These are phyloP conservation scores for Pycnomerus fuliginosus DNA, from an alignment of 2,888 invertebrate genomes.

Conservation along the genomic window DNA sequence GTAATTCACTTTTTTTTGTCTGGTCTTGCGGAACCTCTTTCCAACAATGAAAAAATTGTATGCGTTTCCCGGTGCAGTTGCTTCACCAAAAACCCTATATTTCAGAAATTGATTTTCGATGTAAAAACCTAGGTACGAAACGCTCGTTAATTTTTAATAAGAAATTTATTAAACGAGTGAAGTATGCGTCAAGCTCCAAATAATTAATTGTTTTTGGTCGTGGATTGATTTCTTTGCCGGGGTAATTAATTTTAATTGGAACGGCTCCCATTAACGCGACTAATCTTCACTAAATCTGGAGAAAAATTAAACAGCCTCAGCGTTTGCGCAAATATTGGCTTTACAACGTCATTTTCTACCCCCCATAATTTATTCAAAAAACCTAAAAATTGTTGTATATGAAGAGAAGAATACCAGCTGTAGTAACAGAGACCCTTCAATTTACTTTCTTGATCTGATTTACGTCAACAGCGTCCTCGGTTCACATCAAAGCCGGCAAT, in stretches of 20 bases:
- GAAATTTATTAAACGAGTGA: conserved; percentile 16
- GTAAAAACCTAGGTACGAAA: conserved; percentile 4
- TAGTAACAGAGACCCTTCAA: conserved; percentile 27
- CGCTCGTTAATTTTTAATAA: conserved; percentile 21
- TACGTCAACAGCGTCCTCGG: conserved; percentile 35
- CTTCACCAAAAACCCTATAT: neutral
- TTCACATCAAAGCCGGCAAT: conserved; percentile 43
- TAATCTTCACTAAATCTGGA: neutral
- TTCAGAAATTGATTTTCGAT: conserved; percentile 3
- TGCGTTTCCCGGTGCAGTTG: neutral
- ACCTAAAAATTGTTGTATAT: conserved; percentile 3
- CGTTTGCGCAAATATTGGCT: no score
- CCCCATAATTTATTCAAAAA: conserved; percentile 8
- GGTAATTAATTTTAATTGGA: conserved; percentile 26
- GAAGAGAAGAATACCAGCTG: conserved; percentile 1
- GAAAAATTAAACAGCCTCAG: conserved; percentile 1
- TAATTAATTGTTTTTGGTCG: conserved; percentile 22
- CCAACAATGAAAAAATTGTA: conserved; percentile 2
- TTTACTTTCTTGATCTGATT: conserved; percentile 44
- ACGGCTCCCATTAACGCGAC: conserved; percentile 5
- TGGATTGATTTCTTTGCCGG: conserved; percentile 20
- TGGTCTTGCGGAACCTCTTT: no score
- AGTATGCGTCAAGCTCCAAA: conserved; percentile 12
- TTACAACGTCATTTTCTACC: no score
- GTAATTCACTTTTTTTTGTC: conserved; percentile 7